Base-by-base conservation (phyloP, 2,797 vertebrate species). In the Danio albolineatus region DNA sequence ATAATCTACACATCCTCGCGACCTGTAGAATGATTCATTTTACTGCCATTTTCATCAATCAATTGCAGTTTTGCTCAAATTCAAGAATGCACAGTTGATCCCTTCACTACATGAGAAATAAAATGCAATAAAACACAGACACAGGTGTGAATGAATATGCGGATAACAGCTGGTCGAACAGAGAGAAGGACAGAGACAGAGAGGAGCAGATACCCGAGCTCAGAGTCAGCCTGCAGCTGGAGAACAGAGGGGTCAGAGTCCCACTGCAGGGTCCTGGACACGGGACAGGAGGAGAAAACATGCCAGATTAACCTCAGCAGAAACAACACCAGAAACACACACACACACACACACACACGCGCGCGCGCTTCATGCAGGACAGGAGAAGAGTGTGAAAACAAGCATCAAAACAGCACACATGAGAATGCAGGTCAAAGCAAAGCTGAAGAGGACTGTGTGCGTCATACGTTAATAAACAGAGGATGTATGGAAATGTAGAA, bases 161-260 rank as follows among this genome's bases (percentile, higher is more conserved):
- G 39, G 41, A 43, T 43, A 44, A n/a, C 36, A 41, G 21, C 6
- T 12, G 73, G 36, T 17, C 3, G 5, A 60, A 59, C 81, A 21
- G 71, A 76, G 17, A 66, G 60, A 56, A 38, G 78, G 70, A 73
- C 60, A 65, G 78, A 78, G 66, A 80, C 59, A 82, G 72, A 65
- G 59, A 90, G 89, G 85, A 92, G 92, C 88, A 92, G 92, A 90
- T 97, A 99, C 98, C 98, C 96, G 87, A 97, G 95, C 93, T 98
- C 97, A 89, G 97, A 96, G 93, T 99, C 97, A 87, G 95, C 96
- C 91, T 99, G 97, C 91, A 99, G 96, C 94, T 98, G 98, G 85
- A 99, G 95, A 91, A 98, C 97, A 93, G 96, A 97, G 87, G 97
- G 97, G 95, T 99, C 97, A 92, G 97, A 97, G 94, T 99, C 97